Percentiles rank a stretch among this genome's conserved stretches.
These are phyloP conservation scores for Diadema setosum DNA, from an alignment of 35 echinoderm and acorn worm genomes.

Conservation along the genomic window DNA sequence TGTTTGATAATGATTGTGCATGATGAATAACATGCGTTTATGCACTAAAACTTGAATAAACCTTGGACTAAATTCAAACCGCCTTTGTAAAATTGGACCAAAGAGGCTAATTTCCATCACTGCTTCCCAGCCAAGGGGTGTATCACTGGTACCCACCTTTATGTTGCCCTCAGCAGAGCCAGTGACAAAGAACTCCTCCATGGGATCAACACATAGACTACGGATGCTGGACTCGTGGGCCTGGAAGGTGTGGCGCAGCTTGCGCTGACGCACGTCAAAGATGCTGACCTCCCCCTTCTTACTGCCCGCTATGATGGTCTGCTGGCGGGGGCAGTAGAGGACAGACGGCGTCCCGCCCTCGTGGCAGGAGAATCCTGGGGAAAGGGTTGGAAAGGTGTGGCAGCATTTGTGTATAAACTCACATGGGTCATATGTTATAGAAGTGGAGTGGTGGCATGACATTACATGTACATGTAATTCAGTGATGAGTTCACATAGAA, in stretches of 20 bases:
- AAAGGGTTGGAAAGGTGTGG: background rate
- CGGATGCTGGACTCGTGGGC: conserved; percentile 90
- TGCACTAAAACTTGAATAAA: too few species aligned
- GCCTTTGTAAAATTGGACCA: too few species aligned
- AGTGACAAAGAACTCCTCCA: conserved; percentile 88
- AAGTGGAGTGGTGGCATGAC: too few species aligned
- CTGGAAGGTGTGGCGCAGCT: conserved; percentile 93
- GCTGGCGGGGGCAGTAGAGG: conserved; percentile 83
- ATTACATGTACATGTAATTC: too few species aligned
- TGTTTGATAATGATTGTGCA: too few species aligned
- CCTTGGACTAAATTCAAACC: too few species aligned
- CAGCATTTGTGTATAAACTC: background rate
- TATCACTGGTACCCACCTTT: conserved; percentile 70
- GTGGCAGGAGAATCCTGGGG: conserved; percentile 80
- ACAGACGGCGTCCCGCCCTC: conserved; percentile 82
- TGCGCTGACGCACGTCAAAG: conserved; percentile 88
- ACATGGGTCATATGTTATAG: too few species aligned
- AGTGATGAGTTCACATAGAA: too few species aligned
- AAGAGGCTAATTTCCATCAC: too few species aligned
- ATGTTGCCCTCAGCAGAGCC: conserved; percentile 97
- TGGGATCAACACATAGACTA: conserved; percentile 76
- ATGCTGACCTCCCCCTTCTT: conserved; percentile 86
- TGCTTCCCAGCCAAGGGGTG: too few species aligned
- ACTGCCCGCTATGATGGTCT: conserved; percentile 88
- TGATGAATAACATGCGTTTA: too few species aligned